Percentiles rank a stretch among this genome's conserved stretches.
These are phyloP conservation scores for Drosophila kanapiae DNA, from an alignment of 1,140 invertebrate species.

Conservation along the genomic window DNA sequence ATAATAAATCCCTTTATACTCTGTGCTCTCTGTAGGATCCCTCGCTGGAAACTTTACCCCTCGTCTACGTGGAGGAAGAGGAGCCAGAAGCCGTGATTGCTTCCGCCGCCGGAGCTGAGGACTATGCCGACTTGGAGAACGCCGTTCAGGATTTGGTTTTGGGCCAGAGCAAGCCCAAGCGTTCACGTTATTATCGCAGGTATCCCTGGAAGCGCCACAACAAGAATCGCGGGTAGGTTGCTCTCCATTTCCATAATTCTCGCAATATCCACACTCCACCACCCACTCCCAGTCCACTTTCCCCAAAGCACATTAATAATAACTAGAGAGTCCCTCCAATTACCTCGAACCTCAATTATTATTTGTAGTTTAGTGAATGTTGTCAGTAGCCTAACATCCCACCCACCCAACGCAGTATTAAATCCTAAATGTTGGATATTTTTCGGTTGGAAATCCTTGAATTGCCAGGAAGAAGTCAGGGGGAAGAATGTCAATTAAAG, in stretches of 20 bases:
- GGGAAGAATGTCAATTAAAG: neutral
- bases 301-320: slow-evolving; percentile 15
- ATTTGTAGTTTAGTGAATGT: slow-evolving; percentile 61
- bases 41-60: slow-evolving; percentile 78
- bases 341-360: slow-evolving; percentile 25
- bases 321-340: slow-evolving; percentile 4
- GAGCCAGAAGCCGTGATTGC: slow-evolving; percentile 30
- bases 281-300: neutral
- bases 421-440: slow-evolving; percentile 6
- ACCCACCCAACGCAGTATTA: neutral
- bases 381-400: slow-evolving; percentile 10
- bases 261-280: neutral
- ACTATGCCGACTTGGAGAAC: slow-evolving; percentile 63
- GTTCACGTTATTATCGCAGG: slow-evolving; percentile 87
- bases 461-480: neutral
- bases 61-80: slow-evolving; percentile 86
- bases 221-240: slow-evolving; percentile 76
- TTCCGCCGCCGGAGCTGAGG: slow-evolving; percentile 32
- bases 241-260: neutral
- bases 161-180: slow-evolving; percentile 79
- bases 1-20: neutral
- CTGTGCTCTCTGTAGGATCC: slow-evolving; percentile 59
- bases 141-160: slow-evolving; percentile 37
- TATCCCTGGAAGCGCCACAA: slow-evolving; percentile 88
- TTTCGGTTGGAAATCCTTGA: slow-evolving; percentile 11